Percentiles rank a stretch among this genome's conserved stretches.
Conservation (phyloP, 2,113 vertebrate species). For the Mastomys natalensis region DNA sequence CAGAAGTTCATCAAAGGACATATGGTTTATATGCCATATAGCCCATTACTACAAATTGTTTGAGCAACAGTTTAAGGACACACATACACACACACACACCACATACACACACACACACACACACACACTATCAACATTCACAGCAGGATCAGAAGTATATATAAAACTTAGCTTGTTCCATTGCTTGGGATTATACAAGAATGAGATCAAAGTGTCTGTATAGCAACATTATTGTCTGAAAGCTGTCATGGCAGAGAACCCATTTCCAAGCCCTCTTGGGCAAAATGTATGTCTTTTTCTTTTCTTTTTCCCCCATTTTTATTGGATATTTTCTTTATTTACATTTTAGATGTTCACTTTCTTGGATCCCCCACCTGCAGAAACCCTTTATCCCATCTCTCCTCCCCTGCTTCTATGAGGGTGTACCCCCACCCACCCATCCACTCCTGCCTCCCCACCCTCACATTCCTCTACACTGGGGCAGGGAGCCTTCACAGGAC, state of each 20-base stretch:
- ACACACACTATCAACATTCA: neutral
- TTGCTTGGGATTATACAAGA: neutral
- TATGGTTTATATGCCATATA: neutral
- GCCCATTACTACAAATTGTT: neutral
- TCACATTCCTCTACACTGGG: no score
- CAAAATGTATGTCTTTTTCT: neutral
- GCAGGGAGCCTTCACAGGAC: no score
- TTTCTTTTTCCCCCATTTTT: no score
- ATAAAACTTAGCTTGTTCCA: neutral
- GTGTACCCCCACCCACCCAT: no score
- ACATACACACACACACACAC: neutral
- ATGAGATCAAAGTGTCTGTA: neutral
- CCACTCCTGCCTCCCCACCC: no score
- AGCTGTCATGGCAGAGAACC: neutral
- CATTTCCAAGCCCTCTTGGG: neutral
- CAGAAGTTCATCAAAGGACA: neutral
- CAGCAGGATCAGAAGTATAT: neutral
- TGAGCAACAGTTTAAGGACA: neutral
- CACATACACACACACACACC: neutral
- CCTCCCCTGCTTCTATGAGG: no score
- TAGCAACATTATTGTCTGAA: neutral
- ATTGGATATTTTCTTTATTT: no score
- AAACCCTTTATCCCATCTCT: no score
- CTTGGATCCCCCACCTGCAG: no score
- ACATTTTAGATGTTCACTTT: no score